Conservation (phyloP, 2,797 vertebrate genomes). For the Rhodeus uyekii region DNA sequence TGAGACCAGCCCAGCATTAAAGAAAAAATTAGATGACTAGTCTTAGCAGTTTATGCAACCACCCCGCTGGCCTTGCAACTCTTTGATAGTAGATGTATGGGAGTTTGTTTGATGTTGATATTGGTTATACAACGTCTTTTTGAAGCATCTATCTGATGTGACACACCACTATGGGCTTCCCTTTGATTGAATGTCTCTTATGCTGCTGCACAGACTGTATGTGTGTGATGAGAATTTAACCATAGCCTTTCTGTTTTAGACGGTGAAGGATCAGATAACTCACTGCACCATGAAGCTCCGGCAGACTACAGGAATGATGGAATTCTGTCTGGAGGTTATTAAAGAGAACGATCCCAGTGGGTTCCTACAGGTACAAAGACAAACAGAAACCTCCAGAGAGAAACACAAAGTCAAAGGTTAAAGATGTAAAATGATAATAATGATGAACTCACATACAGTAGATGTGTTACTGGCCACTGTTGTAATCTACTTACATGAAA, state of each 20-base stretch:
- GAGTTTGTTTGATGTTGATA: neutral
- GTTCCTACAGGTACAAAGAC: constrained; percentile 87
- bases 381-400: neutral
- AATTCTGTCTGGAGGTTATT: constrained; percentile 95
- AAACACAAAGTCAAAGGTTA: neutral
- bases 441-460: neutral
- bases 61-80: constrained; percentile 22
- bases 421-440: neutral
- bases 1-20: too few species aligned
- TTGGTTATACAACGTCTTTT: neutral
- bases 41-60: too few species aligned
- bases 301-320: constrained; percentile 98
- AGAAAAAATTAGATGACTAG: too few species aligned
- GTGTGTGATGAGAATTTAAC: neutral
- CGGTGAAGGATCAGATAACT: constrained; percentile 98
- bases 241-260: constrained; percentile 70
- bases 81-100: neutral
- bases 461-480: neutral
- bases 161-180: neutral
- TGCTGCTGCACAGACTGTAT: neutral
- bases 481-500: neutral
- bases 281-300: constrained; percentile 97
- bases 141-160: neutral
- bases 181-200: neutral
- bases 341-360: constrained; percentile 97